phyloP scores from a whole-genome alignment of 2,797 vertebrate genomes.

The Labroides dimidiatus region DNA sequence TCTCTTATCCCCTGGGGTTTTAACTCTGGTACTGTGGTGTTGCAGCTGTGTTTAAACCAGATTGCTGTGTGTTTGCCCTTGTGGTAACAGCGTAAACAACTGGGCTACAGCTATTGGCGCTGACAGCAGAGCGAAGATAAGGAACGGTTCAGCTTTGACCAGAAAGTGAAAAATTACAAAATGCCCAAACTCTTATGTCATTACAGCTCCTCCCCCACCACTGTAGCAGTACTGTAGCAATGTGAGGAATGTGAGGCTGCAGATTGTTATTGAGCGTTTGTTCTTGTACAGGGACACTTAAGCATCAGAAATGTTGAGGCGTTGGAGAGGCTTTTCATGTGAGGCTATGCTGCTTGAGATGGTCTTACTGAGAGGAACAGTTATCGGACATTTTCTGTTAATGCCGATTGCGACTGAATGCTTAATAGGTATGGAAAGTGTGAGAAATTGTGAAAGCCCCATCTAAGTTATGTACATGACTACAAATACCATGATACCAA shows the following conservation, averaged over 20 bases:
- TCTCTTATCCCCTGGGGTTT: too few species aligned
- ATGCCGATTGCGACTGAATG: neutral
- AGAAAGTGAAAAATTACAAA: neutral
- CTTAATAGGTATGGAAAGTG: neutral
- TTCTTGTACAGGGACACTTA: slow-evolving; percentile 21
- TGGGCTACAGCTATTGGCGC: slow-evolving; percentile 27
- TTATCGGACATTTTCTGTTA: neutral
- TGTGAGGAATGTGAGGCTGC: slow-evolving; percentile 31
- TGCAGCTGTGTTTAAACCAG: slow-evolving; percentile 29
- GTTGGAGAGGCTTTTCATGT: slow-evolving; percentile 2
- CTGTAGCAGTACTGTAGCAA: neutral
- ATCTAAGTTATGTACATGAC: too few species aligned
- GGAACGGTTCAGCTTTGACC: neutral
- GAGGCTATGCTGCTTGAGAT: neutral
- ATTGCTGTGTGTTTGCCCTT: slow-evolving; percentile 19
- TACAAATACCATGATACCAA: too few species aligned
- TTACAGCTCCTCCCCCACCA: neutral
- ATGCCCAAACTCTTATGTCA: neutral
- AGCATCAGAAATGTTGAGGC: slow-evolving; percentile 33
- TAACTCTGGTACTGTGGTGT: slow-evolving; percentile 10
- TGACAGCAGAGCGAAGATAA: neutral
- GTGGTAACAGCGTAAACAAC: slow-evolving; percentile 22
- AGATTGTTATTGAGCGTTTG: slow-evolving; percentile 20
- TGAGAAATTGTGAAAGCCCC: neutral
- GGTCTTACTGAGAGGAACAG: slow-evolving; percentile 9